Evolutionary conservation across 2,888 invertebrate genomes (phyloP).

Genomic region (Lycophotia porphyrea): DNA sequence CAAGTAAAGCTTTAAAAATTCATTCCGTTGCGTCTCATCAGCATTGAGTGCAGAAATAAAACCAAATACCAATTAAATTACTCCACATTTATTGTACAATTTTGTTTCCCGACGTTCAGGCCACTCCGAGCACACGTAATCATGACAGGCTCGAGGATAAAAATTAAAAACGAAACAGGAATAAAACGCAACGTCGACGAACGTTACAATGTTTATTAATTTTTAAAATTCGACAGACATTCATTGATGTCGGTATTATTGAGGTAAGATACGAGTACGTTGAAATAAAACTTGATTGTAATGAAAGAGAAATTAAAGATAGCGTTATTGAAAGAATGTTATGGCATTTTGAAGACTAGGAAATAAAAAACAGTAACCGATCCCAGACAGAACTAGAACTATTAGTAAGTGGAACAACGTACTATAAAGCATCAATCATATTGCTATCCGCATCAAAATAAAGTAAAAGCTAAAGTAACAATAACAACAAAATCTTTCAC

Average conservation of each 20-base stretch:
- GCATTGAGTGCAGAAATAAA: conserved; percentile 51
- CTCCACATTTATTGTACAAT: conserved; percentile 55
- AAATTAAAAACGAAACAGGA: conserved; percentile 47
- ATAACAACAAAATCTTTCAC: conserved; percentile 17
- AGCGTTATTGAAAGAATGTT: background rate
- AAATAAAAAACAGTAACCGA: background rate
- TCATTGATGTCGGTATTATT: conserved; percentile 7
- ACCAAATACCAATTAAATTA: conserved; percentile 53
- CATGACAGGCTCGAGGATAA: conserved; percentile 45
- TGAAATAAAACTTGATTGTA: background rate
- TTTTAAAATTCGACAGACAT: conserved; percentile 12
- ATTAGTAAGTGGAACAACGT: conserved; percentile 4
- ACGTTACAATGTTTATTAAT: conserved; percentile 22
- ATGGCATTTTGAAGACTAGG: background rate
- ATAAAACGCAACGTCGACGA: conserved; percentile 40
- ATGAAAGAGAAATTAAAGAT: background rate
- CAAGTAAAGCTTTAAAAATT: conserved; percentile 15
- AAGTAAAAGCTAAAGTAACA: conserved; percentile 4
- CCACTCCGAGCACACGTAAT: conserved; percentile 36
- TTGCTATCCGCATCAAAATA: background rate
- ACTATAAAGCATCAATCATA: conserved; percentile 18
- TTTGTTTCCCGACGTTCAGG: conserved; percentile 32
- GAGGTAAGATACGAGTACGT: background rate
- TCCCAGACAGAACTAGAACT: background rate
- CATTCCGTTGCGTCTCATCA: conserved; percentile 45